phyloP scores from a whole-genome alignment of 1,140 invertebrate species.

The Plutomurus gul region DNA sequence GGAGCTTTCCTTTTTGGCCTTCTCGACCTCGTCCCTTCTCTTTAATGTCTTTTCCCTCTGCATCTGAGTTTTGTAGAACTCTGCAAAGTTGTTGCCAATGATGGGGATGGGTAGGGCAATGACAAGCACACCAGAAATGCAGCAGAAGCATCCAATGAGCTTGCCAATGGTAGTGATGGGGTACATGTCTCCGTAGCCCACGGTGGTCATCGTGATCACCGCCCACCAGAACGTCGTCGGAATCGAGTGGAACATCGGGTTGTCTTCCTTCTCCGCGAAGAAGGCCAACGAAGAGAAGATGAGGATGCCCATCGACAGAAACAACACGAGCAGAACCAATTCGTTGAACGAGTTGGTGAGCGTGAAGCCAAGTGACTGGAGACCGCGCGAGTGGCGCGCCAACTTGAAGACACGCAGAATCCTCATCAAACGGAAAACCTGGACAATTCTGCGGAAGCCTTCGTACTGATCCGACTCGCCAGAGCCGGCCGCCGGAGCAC shows the following conservation, averaged over 20 bases:
- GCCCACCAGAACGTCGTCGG: conserved; percentile 64
- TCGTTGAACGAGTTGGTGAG: conserved; percentile 56
- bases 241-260: conserved; percentile 55
- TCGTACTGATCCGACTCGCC: conserved; percentile 88
- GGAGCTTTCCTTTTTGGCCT: conserved; percentile 93
- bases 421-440: conserved; percentile 55
- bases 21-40: conserved; percentile 88
- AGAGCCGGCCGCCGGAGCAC: conserved; percentile 43
- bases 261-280: conserved; percentile 47
- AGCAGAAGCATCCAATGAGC: conserved; percentile 55
- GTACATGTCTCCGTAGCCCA: conserved; percentile 59
- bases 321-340: conserved; percentile 10
- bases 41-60: conserved; percentile 96
- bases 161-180: conserved; percentile 59
- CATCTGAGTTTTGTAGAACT: conserved; percentile 57
- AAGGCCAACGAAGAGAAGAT: conserved; percentile 65
- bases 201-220: conserved; percentile 64
- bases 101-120: conserved; percentile 60
- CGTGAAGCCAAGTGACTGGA: conserved; percentile 62
- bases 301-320: conserved; percentile 76
- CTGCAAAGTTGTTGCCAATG: conserved; percentile 57
- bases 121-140: conserved; percentile 56
- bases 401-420: conserved; percentile 57
- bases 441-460: conserved; percentile 73
- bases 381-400: conserved; percentile 59